Percentiles rank a stretch among this genome's conserved stretches.
Evolutionary conservation across 2,888 invertebrate species (phyloP).

Genomic region (Capitulum mitella): DNA sequence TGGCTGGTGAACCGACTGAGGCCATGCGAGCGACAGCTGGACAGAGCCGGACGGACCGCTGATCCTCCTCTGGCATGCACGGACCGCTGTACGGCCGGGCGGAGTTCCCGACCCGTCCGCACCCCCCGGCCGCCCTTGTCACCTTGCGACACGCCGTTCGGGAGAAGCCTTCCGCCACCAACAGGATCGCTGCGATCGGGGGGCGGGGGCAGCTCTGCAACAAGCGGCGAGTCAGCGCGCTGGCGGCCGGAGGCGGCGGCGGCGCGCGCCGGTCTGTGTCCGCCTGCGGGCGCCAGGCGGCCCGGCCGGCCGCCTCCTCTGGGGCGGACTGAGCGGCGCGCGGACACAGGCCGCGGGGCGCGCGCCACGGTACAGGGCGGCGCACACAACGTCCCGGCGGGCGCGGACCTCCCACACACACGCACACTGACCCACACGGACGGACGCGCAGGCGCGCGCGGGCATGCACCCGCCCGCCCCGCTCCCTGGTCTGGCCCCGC

Average conservation of each 20-base stretch:
- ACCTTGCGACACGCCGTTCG: conserved; percentile 9
- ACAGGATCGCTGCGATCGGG: background rate
- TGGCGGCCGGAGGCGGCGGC: background rate
- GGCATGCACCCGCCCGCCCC: no score
- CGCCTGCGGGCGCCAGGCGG: background rate
- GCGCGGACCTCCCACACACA: conserved; percentile 1
- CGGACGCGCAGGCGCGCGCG: conserved; percentile 13
- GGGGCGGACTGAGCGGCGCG: background rate
- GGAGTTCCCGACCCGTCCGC: no score
- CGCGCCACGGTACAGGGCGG: background rate
- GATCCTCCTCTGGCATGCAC: no score
- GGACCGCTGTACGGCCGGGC: no score
- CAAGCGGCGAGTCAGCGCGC: background rate
- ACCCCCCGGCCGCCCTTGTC: background rate
- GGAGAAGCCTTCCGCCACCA: background rate
- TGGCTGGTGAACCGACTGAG: no score
- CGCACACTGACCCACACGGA: conserved; percentile 18
- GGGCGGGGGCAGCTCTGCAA: background rate
- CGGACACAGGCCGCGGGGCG: background rate
- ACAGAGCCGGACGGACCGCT: no score
- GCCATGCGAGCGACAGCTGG: no score
- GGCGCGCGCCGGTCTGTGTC: background rate
- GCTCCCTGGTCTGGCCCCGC: background rate
- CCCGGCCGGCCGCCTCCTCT: background rate
- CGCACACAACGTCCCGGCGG: no score